Percentiles rank a stretch among this genome's conserved stretches.
phyloP scores from a whole-genome alignment of 1,140 invertebrate species.

The Lysiphlebus fabarum region DNA sequence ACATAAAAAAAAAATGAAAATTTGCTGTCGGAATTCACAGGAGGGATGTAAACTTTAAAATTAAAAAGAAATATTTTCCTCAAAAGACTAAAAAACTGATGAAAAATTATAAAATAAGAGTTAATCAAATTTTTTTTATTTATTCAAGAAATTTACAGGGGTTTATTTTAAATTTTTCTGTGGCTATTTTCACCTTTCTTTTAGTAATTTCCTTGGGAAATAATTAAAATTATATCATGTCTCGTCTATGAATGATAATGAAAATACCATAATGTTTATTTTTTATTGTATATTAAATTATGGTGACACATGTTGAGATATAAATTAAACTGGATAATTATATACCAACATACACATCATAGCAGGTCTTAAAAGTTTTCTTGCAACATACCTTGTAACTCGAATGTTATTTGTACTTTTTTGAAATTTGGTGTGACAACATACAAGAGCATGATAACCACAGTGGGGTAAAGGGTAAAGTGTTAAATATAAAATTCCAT shows the following conservation, averaged over 20 bases:
- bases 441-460: too few relatives aligned
- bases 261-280: neutral
- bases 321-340: neutral
- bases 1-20: conserved; percentile 11
- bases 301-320: neutral
- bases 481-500: neutral
- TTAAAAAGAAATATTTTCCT: conserved; percentile 5
- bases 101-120: too few relatives aligned
- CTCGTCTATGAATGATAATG: neutral
- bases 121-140: too few relatives aligned
- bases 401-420: too few relatives aligned
- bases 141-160: too few relatives aligned
- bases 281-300: conserved; percentile 4
- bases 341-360: too few relatives aligned
- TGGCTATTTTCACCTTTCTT: conserved; percentile 9
- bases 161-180: too few relatives aligned
- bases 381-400: too few relatives aligned
- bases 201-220: conserved; percentile 12
- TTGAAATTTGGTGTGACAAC: too few relatives aligned
- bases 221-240: conserved; percentile 1
- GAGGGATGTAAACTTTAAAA: neutral
- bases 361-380: too few relatives aligned
- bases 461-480: neutral
- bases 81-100: too few relatives aligned
- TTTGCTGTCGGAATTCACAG: neutral